Percentiles rank a stretch among this genome's conserved stretches.
Evolutionary conservation across 2,113 vertebrate genomes (phyloP).

Genomic region (Myotis davidii): DNA sequence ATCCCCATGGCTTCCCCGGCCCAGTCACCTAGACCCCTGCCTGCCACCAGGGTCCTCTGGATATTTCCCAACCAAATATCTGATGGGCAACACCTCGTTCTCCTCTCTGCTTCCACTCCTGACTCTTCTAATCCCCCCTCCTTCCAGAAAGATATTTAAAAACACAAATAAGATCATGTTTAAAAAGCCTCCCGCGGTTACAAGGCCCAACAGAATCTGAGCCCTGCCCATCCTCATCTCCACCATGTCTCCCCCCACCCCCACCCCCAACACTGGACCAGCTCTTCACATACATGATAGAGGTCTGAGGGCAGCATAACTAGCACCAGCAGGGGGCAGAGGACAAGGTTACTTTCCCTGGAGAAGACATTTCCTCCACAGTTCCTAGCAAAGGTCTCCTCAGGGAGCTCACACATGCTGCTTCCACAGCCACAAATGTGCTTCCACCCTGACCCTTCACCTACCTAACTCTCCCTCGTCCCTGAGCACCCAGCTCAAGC

Average conservation of each 20-base stretch:
- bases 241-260: too few relatives aligned
- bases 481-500: neutral
- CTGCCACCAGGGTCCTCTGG: too few relatives aligned
- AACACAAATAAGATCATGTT: neutral
- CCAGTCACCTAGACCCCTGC: neutral
- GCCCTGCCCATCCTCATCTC: too few relatives aligned
- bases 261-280: neutral
- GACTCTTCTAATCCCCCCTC: neutral
- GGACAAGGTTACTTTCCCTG: neutral
- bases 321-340: neutral
- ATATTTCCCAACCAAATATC: too few relatives aligned
- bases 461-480: neutral
- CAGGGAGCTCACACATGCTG: neutral
- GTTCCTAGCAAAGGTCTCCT: neutral
- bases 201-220: too few relatives aligned
- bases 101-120: neutral
- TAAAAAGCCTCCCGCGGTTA: neutral
- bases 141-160: neutral
- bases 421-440: neutral
- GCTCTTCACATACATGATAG: neutral
- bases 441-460: neutral
- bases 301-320: neutral
- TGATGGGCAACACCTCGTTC: neutral
- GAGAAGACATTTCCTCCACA: neutral
- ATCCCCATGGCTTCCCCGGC: rapidly evolving